Evolutionary conservation across 2,797 vertebrate genomes (phyloP), one percentile per base, ranked within the genome.

Genomic region (Caiman crocodilus): DNA sequence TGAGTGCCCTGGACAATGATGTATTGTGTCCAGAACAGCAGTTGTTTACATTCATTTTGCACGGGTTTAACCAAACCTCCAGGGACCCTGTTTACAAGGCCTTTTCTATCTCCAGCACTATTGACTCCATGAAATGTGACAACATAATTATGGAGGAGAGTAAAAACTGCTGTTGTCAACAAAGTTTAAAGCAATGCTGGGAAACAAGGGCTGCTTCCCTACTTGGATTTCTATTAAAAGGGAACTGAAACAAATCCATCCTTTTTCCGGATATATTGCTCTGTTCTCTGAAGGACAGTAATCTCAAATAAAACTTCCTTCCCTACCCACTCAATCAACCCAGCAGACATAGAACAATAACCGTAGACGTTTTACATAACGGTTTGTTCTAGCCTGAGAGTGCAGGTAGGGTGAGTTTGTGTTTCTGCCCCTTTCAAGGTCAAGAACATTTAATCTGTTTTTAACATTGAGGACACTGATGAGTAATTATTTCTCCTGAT

Each of bases 181-280:
- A 93, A 79, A 90, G 84, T 92, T 94, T 10, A 94, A 96, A 95
- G 90, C 87, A 61, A 3, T 15, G 28, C 64, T 82, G 63, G 85
- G 74, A 71, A 71, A 71, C 67, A 42, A 25, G 21, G 76, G 28
- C 20, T 50, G 57, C 83, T 64, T 56, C 92, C 60, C 85, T 88
- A 77, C 92, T 95, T 94, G 92, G 79, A 86, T 94, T 74, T 26
- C 25, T 83, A 89, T 93, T 50, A 79, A 93, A 94, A 94, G 94
- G 76, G 32, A 91, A 87, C 77, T 11, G 61, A 17, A 90, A 21
- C 1, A 0, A 76, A 77, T 16, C 83, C 42, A 60, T 14, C 76
- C 57, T 73, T 78, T 50, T 73, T 50, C 13, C 50, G 10, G 69
- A 73, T 50, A 13, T 9, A 32, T 69, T 69, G 30, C 50, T 1